Conservation (phyloP, 2,113 vertebrate species). For the Pycnonotus jocosus region DNA sequence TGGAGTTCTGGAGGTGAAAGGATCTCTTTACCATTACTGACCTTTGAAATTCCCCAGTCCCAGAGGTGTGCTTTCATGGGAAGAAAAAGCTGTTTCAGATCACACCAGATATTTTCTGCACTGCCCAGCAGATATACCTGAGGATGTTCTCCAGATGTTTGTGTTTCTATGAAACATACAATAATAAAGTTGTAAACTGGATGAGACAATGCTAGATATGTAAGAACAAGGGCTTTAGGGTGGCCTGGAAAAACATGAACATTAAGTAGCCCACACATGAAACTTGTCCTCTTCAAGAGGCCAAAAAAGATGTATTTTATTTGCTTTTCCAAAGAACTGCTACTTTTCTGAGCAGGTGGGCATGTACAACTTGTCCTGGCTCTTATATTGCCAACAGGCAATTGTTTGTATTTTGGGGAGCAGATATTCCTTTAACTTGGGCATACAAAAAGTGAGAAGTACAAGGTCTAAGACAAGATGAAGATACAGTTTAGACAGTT, state of each 20-base stretch:
- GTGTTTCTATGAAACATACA: slow-evolving; percentile 49
- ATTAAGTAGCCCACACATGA: neutral
- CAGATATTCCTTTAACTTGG: neutral
- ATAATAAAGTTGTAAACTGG: slow-evolving; percentile 68
- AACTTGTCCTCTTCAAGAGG: neutral
- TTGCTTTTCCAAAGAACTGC: neutral
- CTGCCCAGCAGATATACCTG: slow-evolving; percentile 67
- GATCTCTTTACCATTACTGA: neutral
- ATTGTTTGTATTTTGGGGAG: neutral
- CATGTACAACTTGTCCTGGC: neutral
- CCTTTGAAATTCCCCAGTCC: slow-evolving; percentile 10
- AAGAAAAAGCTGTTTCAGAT: slow-evolving; percentile 51
- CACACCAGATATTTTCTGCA: slow-evolving; percentile 15
- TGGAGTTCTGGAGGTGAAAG: slow-evolving; percentile 18
- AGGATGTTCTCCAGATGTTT: slow-evolving; percentile 74
- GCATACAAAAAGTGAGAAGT: neutral
- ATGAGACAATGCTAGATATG: slow-evolving; percentile 36
- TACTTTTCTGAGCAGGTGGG: neutral
- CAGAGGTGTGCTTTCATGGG: neutral
- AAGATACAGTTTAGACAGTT: neutral
- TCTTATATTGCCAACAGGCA: neutral
- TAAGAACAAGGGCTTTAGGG: slow-evolving; percentile 35
- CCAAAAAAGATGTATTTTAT: neutral
- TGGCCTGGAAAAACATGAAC: neutral
- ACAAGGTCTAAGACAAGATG: neutral